These are phyloP conservation scores for Halcyon malimbica DNA, from an alignment of 2,113 vertebrate species.

Conservation along the genomic window DNA sequence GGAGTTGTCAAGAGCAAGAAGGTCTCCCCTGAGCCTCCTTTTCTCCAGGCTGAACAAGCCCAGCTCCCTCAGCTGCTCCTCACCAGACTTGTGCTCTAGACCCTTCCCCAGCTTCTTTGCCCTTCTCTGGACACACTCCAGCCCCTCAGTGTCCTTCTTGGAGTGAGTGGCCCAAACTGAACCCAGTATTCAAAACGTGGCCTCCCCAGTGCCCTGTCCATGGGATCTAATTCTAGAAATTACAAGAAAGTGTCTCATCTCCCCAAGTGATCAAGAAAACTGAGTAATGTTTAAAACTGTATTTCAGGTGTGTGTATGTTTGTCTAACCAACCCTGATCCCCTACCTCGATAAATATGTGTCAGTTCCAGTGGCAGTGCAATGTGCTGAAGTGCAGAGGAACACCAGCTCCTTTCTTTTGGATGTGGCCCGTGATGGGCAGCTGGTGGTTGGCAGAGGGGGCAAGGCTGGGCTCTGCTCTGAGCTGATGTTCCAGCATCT, in stretches of 20 bases:
- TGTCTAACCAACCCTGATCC: background rate
- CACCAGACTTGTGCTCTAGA: background rate
- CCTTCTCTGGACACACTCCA: background rate
- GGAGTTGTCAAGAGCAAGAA: background rate
- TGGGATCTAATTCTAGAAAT: background rate
- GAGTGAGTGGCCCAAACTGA: background rate
- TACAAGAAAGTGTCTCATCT: rapidly evolving
- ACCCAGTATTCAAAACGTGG: background rate
- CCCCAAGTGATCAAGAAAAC: background rate
- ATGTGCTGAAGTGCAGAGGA: background rate
- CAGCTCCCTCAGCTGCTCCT: background rate
- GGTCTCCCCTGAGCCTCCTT: background rate
- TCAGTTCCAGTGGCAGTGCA: background rate
- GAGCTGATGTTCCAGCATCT: background rate
- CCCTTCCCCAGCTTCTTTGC: background rate
- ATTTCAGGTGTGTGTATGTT: background rate
- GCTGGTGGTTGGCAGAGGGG: rapidly evolving
- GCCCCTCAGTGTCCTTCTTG: background rate
- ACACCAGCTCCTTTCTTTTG: background rate
- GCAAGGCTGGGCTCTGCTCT: background rate
- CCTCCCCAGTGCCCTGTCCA: background rate
- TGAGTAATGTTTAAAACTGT: background rate
- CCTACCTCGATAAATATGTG: rapidly evolving
- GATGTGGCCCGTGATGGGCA: rapidly evolving
- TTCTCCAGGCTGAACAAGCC: background rate